Evolutionary conservation across 2,888 invertebrate species (phyloP).

Genomic region (Sinotaia quadrata): DNA sequence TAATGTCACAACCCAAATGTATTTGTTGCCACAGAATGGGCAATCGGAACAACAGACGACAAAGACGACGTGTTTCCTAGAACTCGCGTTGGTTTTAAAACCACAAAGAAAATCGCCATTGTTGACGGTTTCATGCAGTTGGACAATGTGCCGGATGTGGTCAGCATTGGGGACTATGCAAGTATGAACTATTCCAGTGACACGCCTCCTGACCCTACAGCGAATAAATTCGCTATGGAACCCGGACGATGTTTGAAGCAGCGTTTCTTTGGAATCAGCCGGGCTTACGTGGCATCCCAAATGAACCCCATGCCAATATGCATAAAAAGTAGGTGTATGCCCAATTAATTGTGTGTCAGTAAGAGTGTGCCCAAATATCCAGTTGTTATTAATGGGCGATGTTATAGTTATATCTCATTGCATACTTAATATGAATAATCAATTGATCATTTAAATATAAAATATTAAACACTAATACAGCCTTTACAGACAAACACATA

Average conservation of each 20-base stretch:
- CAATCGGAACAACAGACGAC: conserved; percentile 10
- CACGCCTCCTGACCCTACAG: conserved; percentile 3
- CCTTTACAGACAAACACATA: too few relatives aligned
- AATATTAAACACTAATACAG: too few relatives aligned
- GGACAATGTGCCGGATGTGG: not conserved
- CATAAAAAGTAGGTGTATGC: conserved; percentile 26
- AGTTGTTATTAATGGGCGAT: too few relatives aligned
- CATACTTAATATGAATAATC: too few relatives aligned
- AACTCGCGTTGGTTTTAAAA: not conserved
- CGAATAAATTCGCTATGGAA: conserved; percentile 17
- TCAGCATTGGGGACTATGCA: conserved; percentile 16
- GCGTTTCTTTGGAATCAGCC: conserved; percentile 15
- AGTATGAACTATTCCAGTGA: conserved; percentile 6
- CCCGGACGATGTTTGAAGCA: conserved; percentile 15
- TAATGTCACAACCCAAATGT: too few relatives aligned
- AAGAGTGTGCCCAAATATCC: too few relatives aligned
- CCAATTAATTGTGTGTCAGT: too few relatives aligned
- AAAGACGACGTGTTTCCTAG: conserved; percentile 17
- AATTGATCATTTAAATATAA: too few relatives aligned
- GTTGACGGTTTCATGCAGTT: conserved; percentile 11
- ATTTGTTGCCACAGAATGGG: conserved; percentile 9
- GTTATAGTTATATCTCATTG: too few relatives aligned
- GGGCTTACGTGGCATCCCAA: conserved; percentile 5
- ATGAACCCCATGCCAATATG: not conserved
- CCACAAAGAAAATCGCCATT: conserved; percentile 14